A percentile compares a stretch with the other conserved stretches of the same genome.
phyloP scores from a whole-genome alignment of 2,797 vertebrate genomes.

The Pelochelys cantorii region DNA sequence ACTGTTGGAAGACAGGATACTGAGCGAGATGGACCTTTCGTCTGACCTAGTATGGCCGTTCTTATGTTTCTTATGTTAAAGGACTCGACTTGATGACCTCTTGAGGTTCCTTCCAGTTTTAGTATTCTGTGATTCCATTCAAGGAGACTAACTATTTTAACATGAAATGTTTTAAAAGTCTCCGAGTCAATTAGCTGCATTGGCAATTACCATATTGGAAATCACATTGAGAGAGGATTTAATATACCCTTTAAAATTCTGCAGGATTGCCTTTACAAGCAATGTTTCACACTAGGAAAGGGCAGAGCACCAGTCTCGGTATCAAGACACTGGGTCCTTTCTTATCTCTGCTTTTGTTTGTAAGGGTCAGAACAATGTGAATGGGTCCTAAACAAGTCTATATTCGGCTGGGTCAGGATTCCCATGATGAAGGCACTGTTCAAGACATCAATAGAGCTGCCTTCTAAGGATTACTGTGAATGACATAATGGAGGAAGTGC shows the following conservation, averaged over 20 bases:
- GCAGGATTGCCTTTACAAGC: not conserved
- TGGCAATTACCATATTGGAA: not conserved
- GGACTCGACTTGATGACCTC: too few species aligned
- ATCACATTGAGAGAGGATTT: not conserved
- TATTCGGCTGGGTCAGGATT: not conserved
- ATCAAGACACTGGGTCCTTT: not conserved
- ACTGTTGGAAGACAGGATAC: too few species aligned
- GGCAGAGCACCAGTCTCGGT: not conserved
- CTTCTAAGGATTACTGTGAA: not conserved
- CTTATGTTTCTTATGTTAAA: too few species aligned
- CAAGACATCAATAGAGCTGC: not conserved
- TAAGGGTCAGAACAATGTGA: not conserved
- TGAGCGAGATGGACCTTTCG: too few species aligned
- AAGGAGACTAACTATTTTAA: not conserved
- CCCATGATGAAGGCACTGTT: not conserved
- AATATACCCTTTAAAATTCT: not conserved
- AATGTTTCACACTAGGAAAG: not conserved
- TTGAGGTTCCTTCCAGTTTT: too few species aligned
- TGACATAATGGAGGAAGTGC: not conserved
- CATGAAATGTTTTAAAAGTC: not conserved
- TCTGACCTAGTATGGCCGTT: too few species aligned
- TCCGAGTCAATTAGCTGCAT: not conserved
- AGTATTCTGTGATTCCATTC: not conserved
- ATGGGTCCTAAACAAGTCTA: not conserved
- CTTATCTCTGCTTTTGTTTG: not conserved